These are phyloP conservation scores for Nannobrachium achirus DNA, from an alignment of 2,113 vertebrate species.

Conservation along the genomic window DNA sequence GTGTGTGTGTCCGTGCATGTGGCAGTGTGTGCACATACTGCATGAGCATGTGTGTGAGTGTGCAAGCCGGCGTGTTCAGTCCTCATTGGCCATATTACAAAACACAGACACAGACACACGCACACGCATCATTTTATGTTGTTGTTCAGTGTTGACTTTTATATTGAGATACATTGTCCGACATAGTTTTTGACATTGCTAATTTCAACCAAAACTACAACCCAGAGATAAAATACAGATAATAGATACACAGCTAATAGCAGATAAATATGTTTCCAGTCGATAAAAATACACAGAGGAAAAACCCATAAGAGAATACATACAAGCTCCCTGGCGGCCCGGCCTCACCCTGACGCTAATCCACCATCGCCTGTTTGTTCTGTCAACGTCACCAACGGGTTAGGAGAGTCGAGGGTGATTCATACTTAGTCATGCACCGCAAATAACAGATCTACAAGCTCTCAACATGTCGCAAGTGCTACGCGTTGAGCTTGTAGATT, in stretches of 20 bases:
- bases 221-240: conserved; percentile 35
- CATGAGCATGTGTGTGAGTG: too few species aligned
- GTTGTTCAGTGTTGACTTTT: conserved; percentile 39
- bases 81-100: neutral
- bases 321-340: conserved; percentile 11
- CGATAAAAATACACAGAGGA: conserved; percentile 43
- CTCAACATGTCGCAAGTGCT: too few species aligned
- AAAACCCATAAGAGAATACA: conserved; percentile 13
- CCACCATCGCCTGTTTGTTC: conserved; percentile 7
- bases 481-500: too few species aligned
- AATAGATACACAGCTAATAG: conserved; percentile 20
- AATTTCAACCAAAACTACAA: conserved; percentile 43
- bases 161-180: conserved; percentile 59
- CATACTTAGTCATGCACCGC: too few species aligned
- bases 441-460: too few species aligned
- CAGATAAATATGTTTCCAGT: conserved; percentile 38
- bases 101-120: neutral
- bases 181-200: conserved; percentile 41
- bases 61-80: too few species aligned
- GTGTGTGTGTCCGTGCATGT: neutral
- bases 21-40: too few species aligned
- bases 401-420: neutral
- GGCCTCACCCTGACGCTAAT: conserved; percentile 21
- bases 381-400: conserved; percentile 16
- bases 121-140: neutral